Conservation (phyloP, 2,113 vertebrate genomes). For the Pseudolaguvia tuberculata region DNA sequence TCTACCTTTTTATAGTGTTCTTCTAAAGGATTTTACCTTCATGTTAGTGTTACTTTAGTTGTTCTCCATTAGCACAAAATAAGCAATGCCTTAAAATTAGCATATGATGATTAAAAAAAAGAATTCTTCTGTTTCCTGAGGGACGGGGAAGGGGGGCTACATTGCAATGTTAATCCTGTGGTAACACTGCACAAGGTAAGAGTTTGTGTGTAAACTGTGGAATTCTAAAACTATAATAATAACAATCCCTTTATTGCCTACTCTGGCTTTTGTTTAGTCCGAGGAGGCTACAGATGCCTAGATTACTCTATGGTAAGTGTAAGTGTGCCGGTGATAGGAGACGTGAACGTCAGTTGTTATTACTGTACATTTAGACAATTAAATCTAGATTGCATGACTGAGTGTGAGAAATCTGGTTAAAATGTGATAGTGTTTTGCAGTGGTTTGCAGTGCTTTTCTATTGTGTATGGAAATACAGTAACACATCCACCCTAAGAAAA, state of each 20-base stretch:
- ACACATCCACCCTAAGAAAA: too few species aligned
- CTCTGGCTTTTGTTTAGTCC: slow-evolving; percentile 39
- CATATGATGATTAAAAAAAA: too few species aligned
- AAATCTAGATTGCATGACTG: too few species aligned
- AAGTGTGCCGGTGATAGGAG: background rate
- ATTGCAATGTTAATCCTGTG: too few species aligned
- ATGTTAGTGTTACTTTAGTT: too few species aligned
- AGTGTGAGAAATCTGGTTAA: slow-evolving; percentile 27
- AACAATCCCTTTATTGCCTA: slow-evolving; percentile 32
- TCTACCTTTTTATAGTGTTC: background rate
- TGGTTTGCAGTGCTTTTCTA: slow-evolving; percentile 38
- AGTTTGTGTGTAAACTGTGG: background rate
- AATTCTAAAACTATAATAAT: slow-evolving; percentile 23
- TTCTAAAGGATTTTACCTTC: background rate
- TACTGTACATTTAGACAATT: slow-evolving; percentile 33
- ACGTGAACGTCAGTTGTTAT: slow-evolving; percentile 1
- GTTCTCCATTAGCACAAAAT: too few species aligned
- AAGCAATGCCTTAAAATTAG: too few species aligned
- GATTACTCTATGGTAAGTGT: slow-evolving; percentile 40
- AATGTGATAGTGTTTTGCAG: slow-evolving; percentile 18
- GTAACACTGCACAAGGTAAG: background rate
- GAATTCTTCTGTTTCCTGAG: too few species aligned
- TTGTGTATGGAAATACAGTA: too few species aligned
- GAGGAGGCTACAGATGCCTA: slow-evolving; percentile 38
- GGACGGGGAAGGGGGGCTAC: too few species aligned